These are phyloP conservation scores for Caenorhabditis doughertyi DNA, from an alignment of 2,888 invertebrate genomes.

Conservation along the genomic window DNA sequence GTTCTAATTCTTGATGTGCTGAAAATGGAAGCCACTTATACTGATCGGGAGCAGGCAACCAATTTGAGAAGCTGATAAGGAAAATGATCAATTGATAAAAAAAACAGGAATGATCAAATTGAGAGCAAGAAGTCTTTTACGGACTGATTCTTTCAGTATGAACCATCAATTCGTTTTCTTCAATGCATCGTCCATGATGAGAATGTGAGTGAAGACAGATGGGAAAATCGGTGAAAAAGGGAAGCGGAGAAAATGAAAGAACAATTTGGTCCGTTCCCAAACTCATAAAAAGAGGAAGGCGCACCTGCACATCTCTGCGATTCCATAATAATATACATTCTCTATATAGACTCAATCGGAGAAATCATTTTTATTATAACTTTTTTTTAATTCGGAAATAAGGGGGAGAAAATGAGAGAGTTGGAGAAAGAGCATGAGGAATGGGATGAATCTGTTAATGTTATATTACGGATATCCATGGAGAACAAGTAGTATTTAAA, in stretches of 20 bases:
- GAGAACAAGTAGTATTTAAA: too few relatives aligned
- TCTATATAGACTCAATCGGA: neutral
- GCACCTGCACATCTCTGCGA: conserved; percentile 26
- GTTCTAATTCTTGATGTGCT: conserved; percentile 1
- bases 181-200: too few relatives aligned
- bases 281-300: conserved; percentile 17
- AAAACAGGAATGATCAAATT: conserved; percentile 7
- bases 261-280: conserved; percentile 29
- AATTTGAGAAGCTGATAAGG: neutral
- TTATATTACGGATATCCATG: too few relatives aligned
- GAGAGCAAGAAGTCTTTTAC: neutral
- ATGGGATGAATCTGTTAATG: too few relatives aligned
- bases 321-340: neutral
- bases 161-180: too few relatives aligned
- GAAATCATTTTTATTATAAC: conserved; percentile 19
- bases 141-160: neutral
- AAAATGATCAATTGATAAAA: conserved; percentile 25
- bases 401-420: neutral
- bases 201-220: too few relatives aligned
- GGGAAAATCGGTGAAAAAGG: neutral
- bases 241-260: neutral
- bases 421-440: neutral
- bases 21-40: conserved; percentile 24
- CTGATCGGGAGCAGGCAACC: conserved; percentile 35
- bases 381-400: conserved; percentile 13